These are phyloP conservation scores for Oreohelix idahoensis DNA, from an alignment of 1,140 invertebrate genomes.

Conservation along the genomic window DNA sequence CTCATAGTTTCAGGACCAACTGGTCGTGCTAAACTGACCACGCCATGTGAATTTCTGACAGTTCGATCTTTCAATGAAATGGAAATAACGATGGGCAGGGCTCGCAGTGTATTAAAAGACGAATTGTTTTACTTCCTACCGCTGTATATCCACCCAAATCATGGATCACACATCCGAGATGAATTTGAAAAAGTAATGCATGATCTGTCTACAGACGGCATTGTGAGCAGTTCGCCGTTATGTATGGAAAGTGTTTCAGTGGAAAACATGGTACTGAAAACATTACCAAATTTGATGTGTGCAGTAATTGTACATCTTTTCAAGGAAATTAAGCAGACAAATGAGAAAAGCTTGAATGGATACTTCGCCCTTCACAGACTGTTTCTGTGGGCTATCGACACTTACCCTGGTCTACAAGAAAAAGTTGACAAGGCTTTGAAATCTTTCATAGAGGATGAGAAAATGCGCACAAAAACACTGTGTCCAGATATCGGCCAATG, in stretches of 20 bases:
- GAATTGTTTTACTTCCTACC: constrained; percentile 61
- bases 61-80: constrained; percentile 56
- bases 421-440: background rate
- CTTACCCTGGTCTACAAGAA: constrained; percentile 54
- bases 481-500: constrained; percentile 66
- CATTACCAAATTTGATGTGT: constrained; percentile 64
- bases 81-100: constrained; percentile 48
- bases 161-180: constrained; percentile 51
- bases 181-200: constrained; percentile 55
- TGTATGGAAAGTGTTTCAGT: constrained; percentile 54
- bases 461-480: constrained; percentile 54
- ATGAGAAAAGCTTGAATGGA: constrained; percentile 62
- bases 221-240: too few species aligned
- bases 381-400: constrained; percentile 62
- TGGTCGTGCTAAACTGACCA: constrained; percentile 56
- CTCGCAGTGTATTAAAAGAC: constrained; percentile 62
- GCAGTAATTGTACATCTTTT: constrained; percentile 63
- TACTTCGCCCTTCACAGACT: constrained; percentile 64
- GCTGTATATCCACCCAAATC: constrained; percentile 59
- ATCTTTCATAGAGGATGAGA: constrained; percentile 57
- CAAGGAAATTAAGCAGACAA: constrained; percentile 64
- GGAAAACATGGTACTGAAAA: constrained; percentile 58
- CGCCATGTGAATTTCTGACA: constrained; percentile 61
- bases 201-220: constrained; percentile 53
- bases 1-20: constrained; percentile 55